Evolutionary conservation across 2,113 vertebrate genomes (phyloP), one percentile per base, ranked within the genome.

Genomic region (Marmota monax): DNA sequence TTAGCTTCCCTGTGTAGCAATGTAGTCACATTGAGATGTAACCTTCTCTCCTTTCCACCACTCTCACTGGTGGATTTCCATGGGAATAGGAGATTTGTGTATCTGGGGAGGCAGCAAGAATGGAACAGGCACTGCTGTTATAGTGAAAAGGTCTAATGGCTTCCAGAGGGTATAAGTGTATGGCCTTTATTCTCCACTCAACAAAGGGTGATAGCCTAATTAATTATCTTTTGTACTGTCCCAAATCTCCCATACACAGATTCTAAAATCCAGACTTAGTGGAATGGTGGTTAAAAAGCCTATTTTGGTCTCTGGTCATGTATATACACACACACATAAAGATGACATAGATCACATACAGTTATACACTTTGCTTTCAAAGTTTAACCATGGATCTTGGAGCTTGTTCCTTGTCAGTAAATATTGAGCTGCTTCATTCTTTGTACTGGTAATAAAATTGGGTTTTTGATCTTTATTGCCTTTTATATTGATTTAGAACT

Each of bases 401-500:
- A 82, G 42, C 58, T 53, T 94, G 27, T 37, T 96, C 37, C 10
- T 70, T 85, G 39, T 65, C 69, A 69, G 13, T 76, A 51, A 88
- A 63, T 85, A 48, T 22, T 87, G 69, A 90, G 27, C 12, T 51
- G 13, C 17, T 65, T 91, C 39, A 58, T 92, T 95, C 45, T 77
- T 83, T 90, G 32, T 74, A 23, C 39, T 29, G 18, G 29, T 73
- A 67, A 63, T 73, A 73, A 29, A 89, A 92, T 45, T 80, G 48
- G 4, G 37, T 61, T 65, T 90, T 93, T 90, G 16, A 56, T 82
- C 67, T 86, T 84, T 80, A 58, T 67, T 90, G 77, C 94, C 39
- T 90, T 39, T 86, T 63, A 63, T 32, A 90, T 51, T 80, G 72
- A 94, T 88, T 82, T 63, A 84, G 67, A 97, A 94, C 34, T 65